A percentile compares a stretch with the other conserved stretches of the same genome.
Conservation (phyloP, 2,888 invertebrate species). For the Alitta virens region DNA sequence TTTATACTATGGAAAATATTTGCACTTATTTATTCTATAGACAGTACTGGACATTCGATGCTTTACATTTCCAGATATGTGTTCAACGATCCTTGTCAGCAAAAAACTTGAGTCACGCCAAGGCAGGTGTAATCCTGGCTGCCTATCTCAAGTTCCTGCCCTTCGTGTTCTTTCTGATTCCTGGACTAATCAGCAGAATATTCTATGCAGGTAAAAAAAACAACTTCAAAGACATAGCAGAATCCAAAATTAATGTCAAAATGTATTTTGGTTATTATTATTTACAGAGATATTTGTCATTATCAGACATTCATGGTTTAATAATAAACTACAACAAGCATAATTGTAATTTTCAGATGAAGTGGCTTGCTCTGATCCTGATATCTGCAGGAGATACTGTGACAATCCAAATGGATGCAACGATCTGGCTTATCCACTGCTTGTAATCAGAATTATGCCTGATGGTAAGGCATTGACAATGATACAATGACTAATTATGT, state of each 20-base stretch:
- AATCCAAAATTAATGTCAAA: too few relatives aligned
- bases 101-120: slow-evolving; percentile 30
- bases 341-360: slow-evolving; percentile 44
- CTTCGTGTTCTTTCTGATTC: slow-evolving; percentile 32
- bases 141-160: slow-evolving; percentile 31
- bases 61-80: slow-evolving; percentile 19
- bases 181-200: slow-evolving; percentile 32
- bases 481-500: too few relatives aligned
- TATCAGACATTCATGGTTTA: too few relatives aligned
- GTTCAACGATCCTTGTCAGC: slow-evolving; percentile 32
- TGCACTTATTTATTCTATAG: too few relatives aligned
- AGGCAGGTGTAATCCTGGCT: slow-evolving; percentile 29
- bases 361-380: slow-evolving; percentile 60
- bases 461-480: slow-evolving; percentile 24
- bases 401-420: slow-evolving; percentile 58
- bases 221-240: too few relatives aligned
- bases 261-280: too few relatives aligned
- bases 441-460: slow-evolving; percentile 54
- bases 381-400: slow-evolving; percentile 58
- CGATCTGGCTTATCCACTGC: slow-evolving; percentile 61
- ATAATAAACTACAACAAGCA: too few relatives aligned
- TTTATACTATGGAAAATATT: too few relatives aligned
- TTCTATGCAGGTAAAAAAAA: slow-evolving; percentile 30
- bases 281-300: too few relatives aligned
- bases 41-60: too few relatives aligned